phyloP scores from a whole-genome alignment of 2,888 invertebrate genomes.

The Pachydiplax longipennis region DNA sequence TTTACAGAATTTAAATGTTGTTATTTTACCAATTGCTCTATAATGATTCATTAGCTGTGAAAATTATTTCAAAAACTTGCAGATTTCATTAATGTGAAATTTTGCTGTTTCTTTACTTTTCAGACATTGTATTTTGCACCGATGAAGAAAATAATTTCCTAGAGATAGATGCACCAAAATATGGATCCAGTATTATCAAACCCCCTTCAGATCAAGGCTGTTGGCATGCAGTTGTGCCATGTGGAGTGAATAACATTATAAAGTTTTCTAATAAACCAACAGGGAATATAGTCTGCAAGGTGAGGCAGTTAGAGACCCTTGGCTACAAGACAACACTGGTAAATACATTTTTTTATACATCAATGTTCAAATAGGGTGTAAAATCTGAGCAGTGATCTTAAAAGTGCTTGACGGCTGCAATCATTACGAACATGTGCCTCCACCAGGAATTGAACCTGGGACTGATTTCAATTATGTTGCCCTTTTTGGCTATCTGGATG shows the following conservation, averaged over 20 bases:
- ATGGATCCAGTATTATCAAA: conserved; percentile 63
- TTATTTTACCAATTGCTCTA: no score
- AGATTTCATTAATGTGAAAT: background rate
- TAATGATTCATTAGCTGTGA: background rate
- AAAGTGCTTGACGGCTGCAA: no score
- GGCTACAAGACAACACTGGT: conserved; percentile 58
- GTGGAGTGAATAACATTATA: conserved; percentile 69
- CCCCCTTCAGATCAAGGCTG: conserved; percentile 52
- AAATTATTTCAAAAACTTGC: background rate
- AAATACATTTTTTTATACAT: conserved; percentile 52
- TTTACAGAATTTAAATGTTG: no score
- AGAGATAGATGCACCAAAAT: conserved; percentile 59
- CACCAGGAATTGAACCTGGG: no score
- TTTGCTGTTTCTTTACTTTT: conserved; percentile 52
- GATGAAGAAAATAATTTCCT: conserved; percentile 62
- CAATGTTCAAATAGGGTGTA: background rate
- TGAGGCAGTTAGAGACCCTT: conserved; percentile 68
- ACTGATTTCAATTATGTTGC: no score
- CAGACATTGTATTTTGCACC: conserved; percentile 70
- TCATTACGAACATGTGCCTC: no score
- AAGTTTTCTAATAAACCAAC: conserved; percentile 62
- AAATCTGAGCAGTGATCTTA: no score
- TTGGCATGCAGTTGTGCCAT: conserved; percentile 61
- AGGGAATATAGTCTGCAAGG: conserved; percentile 69
- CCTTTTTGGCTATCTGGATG: no score